Evolutionary conservation across 2,113 vertebrate genomes (phyloP).

Genomic region (Baryphthengus martii): DNA sequence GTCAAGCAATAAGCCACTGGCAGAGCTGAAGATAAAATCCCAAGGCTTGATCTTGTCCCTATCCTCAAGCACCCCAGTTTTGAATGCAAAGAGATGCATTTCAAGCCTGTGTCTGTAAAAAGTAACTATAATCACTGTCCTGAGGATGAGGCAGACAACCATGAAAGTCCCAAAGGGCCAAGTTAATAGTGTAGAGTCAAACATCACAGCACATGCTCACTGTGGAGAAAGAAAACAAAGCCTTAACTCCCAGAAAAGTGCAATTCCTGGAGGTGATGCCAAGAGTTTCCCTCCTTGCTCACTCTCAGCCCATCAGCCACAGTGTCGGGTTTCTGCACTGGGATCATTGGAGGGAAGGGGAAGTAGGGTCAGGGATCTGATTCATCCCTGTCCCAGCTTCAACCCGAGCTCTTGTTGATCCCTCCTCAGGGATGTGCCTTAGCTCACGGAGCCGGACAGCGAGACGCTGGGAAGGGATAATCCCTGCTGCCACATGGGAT

Average conservation of each 20-base stretch:
- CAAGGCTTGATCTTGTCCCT: background rate
- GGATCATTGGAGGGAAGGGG: background rate
- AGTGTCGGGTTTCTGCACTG: background rate
- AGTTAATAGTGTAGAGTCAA: background rate
- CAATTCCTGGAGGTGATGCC: no score
- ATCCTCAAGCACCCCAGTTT: background rate
- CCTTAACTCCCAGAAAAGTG: no score
- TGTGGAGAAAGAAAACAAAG: no score
- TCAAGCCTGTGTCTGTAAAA: background rate
- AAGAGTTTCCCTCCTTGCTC: background rate
- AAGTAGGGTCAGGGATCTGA: background rate
- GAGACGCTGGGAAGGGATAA: background rate
- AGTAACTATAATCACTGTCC: background rate
- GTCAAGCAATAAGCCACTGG: background rate
- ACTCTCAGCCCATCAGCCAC: no score
- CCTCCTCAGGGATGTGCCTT: accelerated
- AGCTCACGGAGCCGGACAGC: accelerated
- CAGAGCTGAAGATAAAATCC: background rate
- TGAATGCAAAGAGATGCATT: background rate
- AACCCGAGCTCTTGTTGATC: background rate
- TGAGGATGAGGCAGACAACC: background rate
- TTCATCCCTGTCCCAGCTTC: background rate
- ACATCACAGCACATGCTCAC: background rate
- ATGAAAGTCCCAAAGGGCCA: background rate
- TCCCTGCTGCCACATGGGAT: accelerated